These are phyloP conservation scores for Gorsachius magnificus DNA, from an alignment of 2,797 vertebrate species.

Conservation along the genomic window DNA sequence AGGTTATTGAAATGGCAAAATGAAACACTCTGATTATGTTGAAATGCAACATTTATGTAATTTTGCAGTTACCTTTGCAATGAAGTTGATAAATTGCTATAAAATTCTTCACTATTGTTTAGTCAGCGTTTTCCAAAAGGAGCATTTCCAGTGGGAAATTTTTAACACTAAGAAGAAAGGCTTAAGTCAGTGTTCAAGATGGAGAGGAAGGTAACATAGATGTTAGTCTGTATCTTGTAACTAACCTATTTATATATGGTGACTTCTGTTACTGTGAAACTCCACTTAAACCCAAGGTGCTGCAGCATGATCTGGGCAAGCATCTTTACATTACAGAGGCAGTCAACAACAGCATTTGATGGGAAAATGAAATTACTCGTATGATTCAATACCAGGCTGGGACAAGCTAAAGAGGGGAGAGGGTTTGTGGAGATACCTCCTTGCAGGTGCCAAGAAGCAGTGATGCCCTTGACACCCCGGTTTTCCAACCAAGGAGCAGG, in stretches of 20 bases:
- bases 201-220: not conserved
- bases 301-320: not conserved
- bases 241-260: not conserved
- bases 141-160: not conserved
- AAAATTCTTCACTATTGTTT: not conserved
- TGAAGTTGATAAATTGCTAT: not conserved
- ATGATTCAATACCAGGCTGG: not conserved
- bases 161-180: not conserved
- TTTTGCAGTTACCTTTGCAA: not conserved
- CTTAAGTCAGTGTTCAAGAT: not conserved
- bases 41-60: not conserved
- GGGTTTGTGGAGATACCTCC: not conserved
- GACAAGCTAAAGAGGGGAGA: not conserved
- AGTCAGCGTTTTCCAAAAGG: not conserved
- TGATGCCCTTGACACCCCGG: fast-evolving
- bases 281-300: not conserved
- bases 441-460: not conserved
- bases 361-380: not conserved
- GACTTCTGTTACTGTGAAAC: not conserved
- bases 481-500: not conserved
- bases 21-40: not conserved
- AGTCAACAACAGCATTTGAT: not conserved
- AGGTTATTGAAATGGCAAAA: not conserved
- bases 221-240: not conserved
- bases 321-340: not conserved